A percentile compares a stretch with the other conserved stretches of the same genome.
phyloP scores from a whole-genome alignment of 2,888 invertebrate species.

The Nomada hirtipes region DNA sequence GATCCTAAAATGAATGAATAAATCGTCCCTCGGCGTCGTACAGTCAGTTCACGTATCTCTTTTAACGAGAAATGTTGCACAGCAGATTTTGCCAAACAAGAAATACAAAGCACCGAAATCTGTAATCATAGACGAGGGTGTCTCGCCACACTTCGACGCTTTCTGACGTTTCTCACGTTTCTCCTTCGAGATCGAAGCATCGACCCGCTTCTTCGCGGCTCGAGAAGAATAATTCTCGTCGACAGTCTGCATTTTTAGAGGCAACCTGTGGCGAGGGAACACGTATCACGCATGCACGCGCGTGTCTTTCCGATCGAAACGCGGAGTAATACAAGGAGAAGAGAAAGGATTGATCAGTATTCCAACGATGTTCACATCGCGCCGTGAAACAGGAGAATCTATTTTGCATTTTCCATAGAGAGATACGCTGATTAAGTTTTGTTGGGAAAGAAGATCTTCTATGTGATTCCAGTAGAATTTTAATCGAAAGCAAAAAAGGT shows the following conservation, averaged over 20 bases:
- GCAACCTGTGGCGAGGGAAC: conserved; percentile 28
- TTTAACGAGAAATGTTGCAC: neutral
- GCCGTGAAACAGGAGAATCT: conserved; percentile 30
- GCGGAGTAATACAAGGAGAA: neutral
- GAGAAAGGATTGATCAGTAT: conserved; percentile 31
- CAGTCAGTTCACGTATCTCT: neutral
- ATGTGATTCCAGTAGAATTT: no score
- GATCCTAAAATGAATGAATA: neutral
- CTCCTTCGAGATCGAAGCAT: neutral
- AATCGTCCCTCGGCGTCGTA: neutral
- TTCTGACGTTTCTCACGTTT: neutral
- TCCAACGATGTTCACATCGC: conserved; percentile 6
- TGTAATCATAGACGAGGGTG: neutral
- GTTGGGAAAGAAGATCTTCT: conserved; percentile 19
- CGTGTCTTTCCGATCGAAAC: neutral
- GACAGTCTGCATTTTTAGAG: conserved; percentile 23
- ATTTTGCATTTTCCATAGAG: conserved; percentile 43
- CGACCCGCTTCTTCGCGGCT: neutral
- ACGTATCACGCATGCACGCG: neutral
- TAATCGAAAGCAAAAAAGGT: no score
- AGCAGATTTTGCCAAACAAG: neutral
- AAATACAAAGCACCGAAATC: conserved; percentile 5
- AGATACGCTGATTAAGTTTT: neutral
- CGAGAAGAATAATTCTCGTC: neutral
- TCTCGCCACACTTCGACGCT: neutral